These are phyloP conservation scores for Drosophila bunnanda DNA, from an alignment of 2,888 invertebrate species.

Conservation along the genomic window DNA sequence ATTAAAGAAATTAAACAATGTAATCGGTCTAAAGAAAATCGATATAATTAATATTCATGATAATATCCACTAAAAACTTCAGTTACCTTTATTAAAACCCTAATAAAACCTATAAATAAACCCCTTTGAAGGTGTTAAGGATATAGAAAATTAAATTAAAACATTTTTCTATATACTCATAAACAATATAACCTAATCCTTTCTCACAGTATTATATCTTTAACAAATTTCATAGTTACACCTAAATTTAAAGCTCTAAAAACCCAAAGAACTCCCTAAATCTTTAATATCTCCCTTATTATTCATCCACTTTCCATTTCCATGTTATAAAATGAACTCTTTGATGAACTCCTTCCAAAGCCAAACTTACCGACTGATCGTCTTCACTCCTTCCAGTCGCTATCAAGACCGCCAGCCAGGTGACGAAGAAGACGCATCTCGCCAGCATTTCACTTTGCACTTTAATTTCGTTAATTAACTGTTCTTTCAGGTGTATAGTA, in stretches of 20 bases:
- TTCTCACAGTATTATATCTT: neutral
- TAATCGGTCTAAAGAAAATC: neutral
- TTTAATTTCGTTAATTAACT: constrained; percentile 16
- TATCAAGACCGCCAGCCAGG: constrained; percentile 35
- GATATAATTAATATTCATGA: no score
- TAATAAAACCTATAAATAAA: neutral
- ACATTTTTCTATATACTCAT: no score
- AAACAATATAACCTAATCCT: neutral
- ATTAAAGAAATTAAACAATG: neutral
- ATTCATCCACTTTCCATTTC: neutral
- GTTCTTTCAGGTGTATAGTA: constrained; percentile 13
- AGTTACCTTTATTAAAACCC: neutral
- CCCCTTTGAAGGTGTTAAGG: neutral
- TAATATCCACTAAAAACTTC: no score
- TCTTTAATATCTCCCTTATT: neutral
- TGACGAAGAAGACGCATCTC: constrained; percentile 40
- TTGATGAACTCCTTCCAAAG: no score
- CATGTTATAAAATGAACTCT: no score
- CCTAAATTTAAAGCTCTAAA: neutral
- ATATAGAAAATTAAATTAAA: neutral
- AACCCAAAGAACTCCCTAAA: neutral
- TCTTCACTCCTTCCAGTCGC: constrained; percentile 33
- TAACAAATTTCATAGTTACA: neutral
- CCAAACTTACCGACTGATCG: constrained; percentile 40
- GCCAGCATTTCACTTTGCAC: constrained; percentile 38